A percentile compares a stretch with the other conserved stretches of the same genome.
Evolutionary conservation across 2,888 invertebrate genomes (phyloP).

Genomic region (Quadriops clusia): DNA sequence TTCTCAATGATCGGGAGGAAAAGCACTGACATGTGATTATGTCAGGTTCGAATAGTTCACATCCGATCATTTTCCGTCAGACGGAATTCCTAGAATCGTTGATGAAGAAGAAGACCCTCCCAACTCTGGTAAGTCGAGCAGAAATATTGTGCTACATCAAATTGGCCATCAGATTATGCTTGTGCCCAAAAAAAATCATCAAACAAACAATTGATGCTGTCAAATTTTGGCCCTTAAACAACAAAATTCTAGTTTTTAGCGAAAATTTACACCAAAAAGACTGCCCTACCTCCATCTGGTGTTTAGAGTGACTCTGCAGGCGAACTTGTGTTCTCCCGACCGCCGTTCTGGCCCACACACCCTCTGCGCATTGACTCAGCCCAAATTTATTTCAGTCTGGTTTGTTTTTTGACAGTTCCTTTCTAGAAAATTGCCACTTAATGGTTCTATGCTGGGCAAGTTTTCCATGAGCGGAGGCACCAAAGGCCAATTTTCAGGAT

Average conservation of each 20-base stretch:
- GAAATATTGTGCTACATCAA: too few species aligned
- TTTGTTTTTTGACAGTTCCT: conserved; percentile 3
- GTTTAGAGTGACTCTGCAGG: conserved; percentile 1
- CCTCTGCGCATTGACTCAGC: background rate
- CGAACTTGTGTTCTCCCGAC: conserved; percentile 2
- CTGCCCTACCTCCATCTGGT: conserved; percentile 7
- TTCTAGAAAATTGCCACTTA: too few species aligned
- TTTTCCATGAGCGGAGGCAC: conserved; percentile 26
- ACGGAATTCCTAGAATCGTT: too few species aligned
- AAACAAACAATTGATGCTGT: too few species aligned
- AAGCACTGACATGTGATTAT: too few species aligned
- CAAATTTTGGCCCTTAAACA: conserved; percentile 14
- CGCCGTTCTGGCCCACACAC: background rate
- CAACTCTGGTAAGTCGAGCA: too few species aligned
- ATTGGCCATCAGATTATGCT: too few species aligned
- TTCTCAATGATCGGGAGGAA: too few species aligned
- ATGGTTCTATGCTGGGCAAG: conserved; percentile 19
- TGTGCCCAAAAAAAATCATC: too few species aligned
- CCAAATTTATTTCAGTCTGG: background rate
- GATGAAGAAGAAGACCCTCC: too few species aligned
- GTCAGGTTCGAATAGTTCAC: too few species aligned
- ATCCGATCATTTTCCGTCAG: too few species aligned
- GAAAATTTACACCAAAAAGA: conserved; percentile 14
- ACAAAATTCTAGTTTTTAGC: conserved; percentile 15
- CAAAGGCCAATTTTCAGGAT: conserved; percentile 25